These are phyloP conservation scores for Drosophila quadrilineata DNA, from an alignment of 1,140 invertebrate genomes.

Conservation along the genomic window DNA sequence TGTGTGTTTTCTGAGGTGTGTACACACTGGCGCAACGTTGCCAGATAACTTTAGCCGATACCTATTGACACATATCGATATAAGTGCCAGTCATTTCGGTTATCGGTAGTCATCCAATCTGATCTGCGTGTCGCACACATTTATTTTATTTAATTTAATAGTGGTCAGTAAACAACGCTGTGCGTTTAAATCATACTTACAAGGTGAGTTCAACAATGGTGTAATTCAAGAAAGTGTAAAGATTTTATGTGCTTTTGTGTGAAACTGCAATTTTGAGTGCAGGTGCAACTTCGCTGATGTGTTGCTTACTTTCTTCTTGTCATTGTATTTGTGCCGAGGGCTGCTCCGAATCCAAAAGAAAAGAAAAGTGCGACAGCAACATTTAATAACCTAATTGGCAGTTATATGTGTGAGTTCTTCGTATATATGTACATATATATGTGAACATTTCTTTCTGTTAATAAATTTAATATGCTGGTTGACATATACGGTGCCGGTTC, in stretches of 20 bases:
- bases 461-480: slow-evolving; percentile 16
- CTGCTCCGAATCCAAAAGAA: slow-evolving; percentile 3
- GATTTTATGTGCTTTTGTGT: background rate
- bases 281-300: background rate
- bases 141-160: slow-evolving; percentile 38
- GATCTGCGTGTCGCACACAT: slow-evolving; percentile 27
- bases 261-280: background rate
- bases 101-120: slow-evolving; percentile 25
- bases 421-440: slow-evolving; percentile 2
- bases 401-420: background rate
- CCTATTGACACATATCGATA: slow-evolving; percentile 10
- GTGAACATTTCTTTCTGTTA: slow-evolving; percentile 15
- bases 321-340: background rate
- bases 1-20: background rate
- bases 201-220: no score
- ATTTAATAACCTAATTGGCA: slow-evolving; percentile 14
- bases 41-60: background rate
- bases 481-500: slow-evolving; percentile 4
- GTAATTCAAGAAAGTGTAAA: no score
- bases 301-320: background rate
- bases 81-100: background rate
- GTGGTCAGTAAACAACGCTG: slow-evolving; percentile 19
- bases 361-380: background rate
- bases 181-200: background rate
- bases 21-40: slow-evolving; percentile 5